Evolutionary conservation across 2,113 vertebrate species (phyloP), one percentile per base, ranked within the genome.

Genomic region (Himantopus leucocephalus): DNA sequence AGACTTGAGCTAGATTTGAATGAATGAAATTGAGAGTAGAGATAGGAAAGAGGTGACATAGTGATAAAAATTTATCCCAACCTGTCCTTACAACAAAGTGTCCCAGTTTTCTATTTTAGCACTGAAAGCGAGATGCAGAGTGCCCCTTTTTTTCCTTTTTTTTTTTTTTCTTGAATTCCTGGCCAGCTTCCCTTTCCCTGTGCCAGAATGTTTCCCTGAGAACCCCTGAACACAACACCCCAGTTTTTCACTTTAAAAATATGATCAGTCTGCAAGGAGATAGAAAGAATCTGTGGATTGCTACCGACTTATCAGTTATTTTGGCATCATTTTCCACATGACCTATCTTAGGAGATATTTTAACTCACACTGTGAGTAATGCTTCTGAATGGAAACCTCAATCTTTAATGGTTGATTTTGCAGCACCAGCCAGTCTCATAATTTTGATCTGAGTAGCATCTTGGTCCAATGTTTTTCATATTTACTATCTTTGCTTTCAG

Each of bases 211-310:
- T 88, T 96, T 95, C 68, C 64, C 35, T 91, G 76, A 96, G 95
- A 96, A 93, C 92, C 95, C 92, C 88, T 92, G 95, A 95, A 95
- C 92, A 96, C 94, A 94, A 95, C 88, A 92, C 92, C 91, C 95
- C 85, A 94, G 88, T 92, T 97, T 96, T 96, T 91, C 70, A 58
- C 80, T 94, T 95, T 75, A 94, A 95, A 96, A 96, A 96, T 96
- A 94, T 2, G 24, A 92, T 89, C 75, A 84, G 60, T 71, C 88
- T 94, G 80, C 80, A 94, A 86, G 60, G 45, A 80, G 56, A 72
- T n/a, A 87, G 68, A 90, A 88, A 81, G 73, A 92, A 84, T 90
- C 56, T 64, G 83, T 91, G 91, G 86, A 91, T 75, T 87, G 83
- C 83, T 84, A 81, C 75, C 71, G 68, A 83, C 59, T 95, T 92